Conservation (phyloP, 2,113 vertebrate genomes). For the Poecilia latipinna region DNA sequence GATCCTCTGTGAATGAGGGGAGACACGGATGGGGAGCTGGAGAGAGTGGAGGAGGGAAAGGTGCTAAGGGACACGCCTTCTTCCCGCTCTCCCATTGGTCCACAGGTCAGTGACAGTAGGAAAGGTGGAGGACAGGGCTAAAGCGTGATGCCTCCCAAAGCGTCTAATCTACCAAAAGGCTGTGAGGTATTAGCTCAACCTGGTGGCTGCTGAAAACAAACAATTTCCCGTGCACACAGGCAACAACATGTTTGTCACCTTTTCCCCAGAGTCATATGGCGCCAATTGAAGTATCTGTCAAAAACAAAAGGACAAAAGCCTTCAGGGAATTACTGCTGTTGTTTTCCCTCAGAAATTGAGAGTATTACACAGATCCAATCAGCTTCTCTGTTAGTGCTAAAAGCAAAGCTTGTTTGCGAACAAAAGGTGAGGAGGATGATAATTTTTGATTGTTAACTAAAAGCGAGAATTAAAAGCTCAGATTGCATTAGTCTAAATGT, state of each 20-base stretch:
- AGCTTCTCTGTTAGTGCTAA: background rate
- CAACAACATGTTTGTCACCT: conserved; percentile 74
- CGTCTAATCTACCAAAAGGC: conserved; percentile 35
- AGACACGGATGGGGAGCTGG: conserved; percentile 36
- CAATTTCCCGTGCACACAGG: conserved; percentile 26
- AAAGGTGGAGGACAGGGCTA: conserved; percentile 24
- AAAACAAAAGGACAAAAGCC: conserved; percentile 45
- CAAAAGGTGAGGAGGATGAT: conserved; percentile 22
- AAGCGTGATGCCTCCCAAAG: conserved; percentile 20
- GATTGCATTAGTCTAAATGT: conserved; percentile 13
- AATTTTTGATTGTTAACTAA: conserved; percentile 33
- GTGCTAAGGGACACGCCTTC: conserved; percentile 17
- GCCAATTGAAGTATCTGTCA: conserved; percentile 48
- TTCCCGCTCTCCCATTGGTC: conserved; percentile 28
- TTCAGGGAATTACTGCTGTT: conserved; percentile 14
- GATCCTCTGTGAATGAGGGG: conserved; percentile 82
- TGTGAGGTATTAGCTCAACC: conserved; percentile 44
- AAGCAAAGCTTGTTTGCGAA: conserved; percentile 42
- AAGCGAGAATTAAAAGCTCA: conserved; percentile 53
- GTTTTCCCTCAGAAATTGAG: conserved; percentile 16
- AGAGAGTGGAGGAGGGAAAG: conserved; percentile 36
- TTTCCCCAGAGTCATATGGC: conserved; percentile 33
- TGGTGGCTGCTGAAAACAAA: conserved; percentile 44
- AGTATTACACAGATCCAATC: conserved; percentile 20
- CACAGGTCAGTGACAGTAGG: background rate